Evolutionary conservation across 1,140 invertebrate species (phyloP).

Genomic region (Ostrea edulis): DNA sequence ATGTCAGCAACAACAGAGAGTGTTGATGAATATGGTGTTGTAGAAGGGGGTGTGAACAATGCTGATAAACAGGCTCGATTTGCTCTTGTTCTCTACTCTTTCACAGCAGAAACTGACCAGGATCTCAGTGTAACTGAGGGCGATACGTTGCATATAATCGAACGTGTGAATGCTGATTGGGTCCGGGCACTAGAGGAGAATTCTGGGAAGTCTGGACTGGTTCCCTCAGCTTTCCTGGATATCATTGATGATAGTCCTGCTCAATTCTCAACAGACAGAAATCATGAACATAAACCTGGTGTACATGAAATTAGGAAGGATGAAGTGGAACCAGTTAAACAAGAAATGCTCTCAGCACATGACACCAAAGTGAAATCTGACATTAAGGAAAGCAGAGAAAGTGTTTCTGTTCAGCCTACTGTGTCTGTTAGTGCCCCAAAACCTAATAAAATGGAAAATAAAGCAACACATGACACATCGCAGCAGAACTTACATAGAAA

Average conservation of each 20-base stretch:
- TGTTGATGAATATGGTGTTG: background rate
- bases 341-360: background rate
- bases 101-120: constrained; percentile 81
- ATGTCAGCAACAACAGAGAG: background rate
- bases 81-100: constrained; percentile 81
- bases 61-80: constrained; percentile 40
- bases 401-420: background rate
- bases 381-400: background rate
- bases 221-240: constrained; percentile 84
- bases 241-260: constrained; percentile 79
- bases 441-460: background rate
- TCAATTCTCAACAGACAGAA: background rate
- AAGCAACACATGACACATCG: background rate
- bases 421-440: background rate
- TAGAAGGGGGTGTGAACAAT: background rate
- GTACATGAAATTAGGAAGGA: background rate
- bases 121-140: constrained; percentile 82
- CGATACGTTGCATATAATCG: constrained; percentile 81
- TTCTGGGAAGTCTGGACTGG: constrained; percentile 82
- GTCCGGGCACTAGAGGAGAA: constrained; percentile 81
- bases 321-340: background rate
- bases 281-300: background rate
- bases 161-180: constrained; percentile 84
- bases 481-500: background rate
- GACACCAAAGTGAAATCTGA: background rate